A percentile compares a stretch with the other conserved stretches of the same genome.
phyloP scores from a whole-genome alignment of 1,140 invertebrate genomes.

The Bilobella aurantiaca region DNA sequence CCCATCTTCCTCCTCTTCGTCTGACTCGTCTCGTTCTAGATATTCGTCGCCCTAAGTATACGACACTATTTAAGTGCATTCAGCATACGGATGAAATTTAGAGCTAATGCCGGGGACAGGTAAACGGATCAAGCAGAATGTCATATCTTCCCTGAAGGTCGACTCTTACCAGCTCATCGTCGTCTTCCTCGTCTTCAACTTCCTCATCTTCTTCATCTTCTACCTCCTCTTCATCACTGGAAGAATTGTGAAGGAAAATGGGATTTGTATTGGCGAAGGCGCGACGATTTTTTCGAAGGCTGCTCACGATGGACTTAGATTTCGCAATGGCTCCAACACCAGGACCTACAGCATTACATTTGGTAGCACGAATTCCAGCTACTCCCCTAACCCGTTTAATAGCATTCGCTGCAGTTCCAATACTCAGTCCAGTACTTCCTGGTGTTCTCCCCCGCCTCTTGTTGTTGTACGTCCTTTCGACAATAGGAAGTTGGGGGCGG shows the following conservation, averaged over 20 bases:
- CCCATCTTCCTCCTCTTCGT: constrained; percentile 55
- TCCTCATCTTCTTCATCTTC: constrained; percentile 26
- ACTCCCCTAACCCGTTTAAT: neutral
- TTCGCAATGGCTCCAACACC: neutral
- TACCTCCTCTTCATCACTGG: constrained; percentile 12
- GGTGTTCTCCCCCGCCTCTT: neutral
- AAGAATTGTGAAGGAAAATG: neutral
- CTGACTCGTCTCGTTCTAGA: constrained; percentile 34
- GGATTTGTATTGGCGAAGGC: neutral
- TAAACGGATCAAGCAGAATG: no score
- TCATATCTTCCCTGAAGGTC: no score
- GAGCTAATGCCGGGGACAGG: neutral
- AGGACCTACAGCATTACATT: neutral
- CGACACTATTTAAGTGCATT: neutral
- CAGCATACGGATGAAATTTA: neutral
- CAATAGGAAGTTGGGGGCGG: neutral
- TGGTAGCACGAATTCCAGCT: neutral
- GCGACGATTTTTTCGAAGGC: neutral
- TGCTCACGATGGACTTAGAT: neutral
- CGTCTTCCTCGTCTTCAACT: constrained; percentile 15
- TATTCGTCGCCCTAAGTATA: constrained; percentile 32
- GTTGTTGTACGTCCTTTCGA: neutral
- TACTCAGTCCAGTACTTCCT: neutral
- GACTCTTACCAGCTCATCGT: neutral
- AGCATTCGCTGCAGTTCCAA: neutral